These are phyloP conservation scores for Drosophila setosimentum DNA, from an alignment of 2,888 invertebrate genomes.

Conservation along the genomic window DNA sequence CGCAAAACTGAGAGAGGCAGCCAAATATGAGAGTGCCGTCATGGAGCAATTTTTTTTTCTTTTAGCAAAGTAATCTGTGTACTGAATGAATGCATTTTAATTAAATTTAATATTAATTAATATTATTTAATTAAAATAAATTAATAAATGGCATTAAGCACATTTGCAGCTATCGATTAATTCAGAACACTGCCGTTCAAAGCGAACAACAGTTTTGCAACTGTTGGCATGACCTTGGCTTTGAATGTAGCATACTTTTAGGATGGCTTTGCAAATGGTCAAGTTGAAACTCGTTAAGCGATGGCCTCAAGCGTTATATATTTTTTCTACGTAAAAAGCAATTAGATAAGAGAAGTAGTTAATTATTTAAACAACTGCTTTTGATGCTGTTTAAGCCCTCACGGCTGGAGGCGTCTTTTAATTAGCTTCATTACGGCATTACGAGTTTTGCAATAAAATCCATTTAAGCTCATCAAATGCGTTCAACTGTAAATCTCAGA, in stretches of 20 bases:
- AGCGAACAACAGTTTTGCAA: conserved; percentile 43
- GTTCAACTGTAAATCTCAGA: conserved; percentile 57
- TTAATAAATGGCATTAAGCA: background rate
- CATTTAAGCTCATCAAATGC: conserved; percentile 62
- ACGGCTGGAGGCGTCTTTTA: conserved; percentile 36
- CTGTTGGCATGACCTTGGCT: conserved; percentile 42
- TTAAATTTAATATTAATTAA: background rate
- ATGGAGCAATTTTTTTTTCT: conserved; percentile 1
- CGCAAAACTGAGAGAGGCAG: conserved; percentile 29
- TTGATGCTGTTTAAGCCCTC: conserved; percentile 24
- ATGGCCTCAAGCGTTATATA: background rate
- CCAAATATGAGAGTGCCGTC: conserved; percentile 9
- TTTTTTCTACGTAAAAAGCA: background rate
- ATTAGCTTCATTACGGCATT: conserved; percentile 43
- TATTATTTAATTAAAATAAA: background rate
- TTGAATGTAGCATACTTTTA: conserved; percentile 55
- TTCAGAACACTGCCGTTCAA: conserved; percentile 31
- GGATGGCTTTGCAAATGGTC: conserved; percentile 49
- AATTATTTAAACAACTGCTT: conserved; percentile 34
- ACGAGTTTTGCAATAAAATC: conserved; percentile 35
- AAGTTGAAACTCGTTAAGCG: conserved; percentile 9
- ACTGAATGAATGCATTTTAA: background rate
- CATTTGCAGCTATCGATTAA: conserved; percentile 35
- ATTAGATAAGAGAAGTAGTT: conserved; percentile 14
- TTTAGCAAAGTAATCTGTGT: background rate